A percentile compares a stretch with the other conserved stretches of the same genome.
Evolutionary conservation across 1,140 invertebrate genomes (phyloP).

Genomic region (Diorhabda elongata): DNA sequence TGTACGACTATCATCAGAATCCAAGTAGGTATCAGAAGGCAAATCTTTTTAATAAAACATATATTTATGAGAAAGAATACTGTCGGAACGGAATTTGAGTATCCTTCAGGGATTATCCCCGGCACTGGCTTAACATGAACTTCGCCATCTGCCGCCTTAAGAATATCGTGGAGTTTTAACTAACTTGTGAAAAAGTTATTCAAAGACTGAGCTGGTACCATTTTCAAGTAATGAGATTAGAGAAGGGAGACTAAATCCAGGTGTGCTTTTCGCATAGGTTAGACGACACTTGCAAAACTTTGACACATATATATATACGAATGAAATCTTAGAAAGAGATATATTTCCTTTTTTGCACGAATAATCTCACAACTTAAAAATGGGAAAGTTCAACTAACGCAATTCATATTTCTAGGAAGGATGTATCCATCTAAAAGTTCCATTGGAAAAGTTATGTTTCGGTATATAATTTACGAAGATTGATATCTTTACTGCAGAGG

Average conservation of each 20-base stretch:
- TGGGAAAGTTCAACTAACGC: background rate
- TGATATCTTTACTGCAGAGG: too few species aligned
- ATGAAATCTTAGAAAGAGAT: background rate
- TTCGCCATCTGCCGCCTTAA: conserved; percentile 23
- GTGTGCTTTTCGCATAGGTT: conserved; percentile 24
- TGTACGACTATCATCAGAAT: too few species aligned
- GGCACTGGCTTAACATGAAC: conserved; percentile 24
- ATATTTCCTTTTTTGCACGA: background rate
- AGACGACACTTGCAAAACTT: background rate
- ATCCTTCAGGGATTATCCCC: background rate
- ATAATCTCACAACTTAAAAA: background rate
- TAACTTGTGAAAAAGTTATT: conserved; percentile 36
- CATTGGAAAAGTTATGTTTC: too few species aligned
- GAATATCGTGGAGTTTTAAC: conserved; percentile 31
- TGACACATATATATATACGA: conserved; percentile 2
- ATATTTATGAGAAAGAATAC: too few species aligned
- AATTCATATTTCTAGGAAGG: too few species aligned
- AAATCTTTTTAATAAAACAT: too few species aligned
- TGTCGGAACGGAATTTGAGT: background rate
- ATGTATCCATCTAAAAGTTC: too few species aligned
- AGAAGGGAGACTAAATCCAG: conserved; percentile 23
- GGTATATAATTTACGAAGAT: too few species aligned
- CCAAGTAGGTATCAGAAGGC: too few species aligned
- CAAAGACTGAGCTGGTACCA: conserved; percentile 25
- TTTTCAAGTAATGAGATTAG: conserved; percentile 23